Evolutionary conservation across 2,888 invertebrate species (phyloP).

Genomic region (Apocheima hispidaria): DNA sequence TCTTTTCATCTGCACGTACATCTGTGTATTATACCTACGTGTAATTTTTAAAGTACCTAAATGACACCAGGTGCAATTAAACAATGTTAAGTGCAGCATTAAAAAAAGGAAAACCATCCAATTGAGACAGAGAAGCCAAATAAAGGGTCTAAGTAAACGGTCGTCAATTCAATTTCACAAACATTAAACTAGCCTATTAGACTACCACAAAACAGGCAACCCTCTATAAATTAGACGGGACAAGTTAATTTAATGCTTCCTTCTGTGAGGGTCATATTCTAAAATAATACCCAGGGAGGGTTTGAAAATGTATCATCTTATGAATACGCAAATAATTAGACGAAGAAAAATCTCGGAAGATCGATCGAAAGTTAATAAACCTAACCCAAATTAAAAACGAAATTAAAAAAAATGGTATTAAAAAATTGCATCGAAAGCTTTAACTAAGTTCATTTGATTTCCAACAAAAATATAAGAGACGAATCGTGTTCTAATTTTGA

Average conservation of each 20-base stretch:
- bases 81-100: neutral
- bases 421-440: too few species aligned
- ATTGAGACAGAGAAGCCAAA: conserved; percentile 5
- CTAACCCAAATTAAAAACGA: too few species aligned
- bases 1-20: too few species aligned
- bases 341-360: too few species aligned
- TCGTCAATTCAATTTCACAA: conserved; percentile 27
- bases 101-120: neutral
- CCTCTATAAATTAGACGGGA: conserved; percentile 29
- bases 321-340: too few species aligned
- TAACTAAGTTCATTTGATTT: too few species aligned
- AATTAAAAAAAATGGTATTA: too few species aligned
- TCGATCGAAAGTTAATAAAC: too few species aligned
- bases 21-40: too few species aligned
- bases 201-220: conserved; percentile 21
- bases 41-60: neutral
- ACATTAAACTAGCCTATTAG: conserved; percentile 29
- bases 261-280: conserved; percentile 4
- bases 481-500: too few species aligned
- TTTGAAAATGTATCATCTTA: conserved; percentile 2
- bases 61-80: neutral
- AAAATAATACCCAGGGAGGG: conserved; percentile 3
- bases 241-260: conserved; percentile 36
- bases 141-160: conserved; percentile 13
- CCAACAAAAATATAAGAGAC: too few species aligned